Percentiles rank a stretch among this genome's conserved stretches.
phyloP scores from a whole-genome alignment of 2,888 invertebrate species.

The Thera britannica region DNA sequence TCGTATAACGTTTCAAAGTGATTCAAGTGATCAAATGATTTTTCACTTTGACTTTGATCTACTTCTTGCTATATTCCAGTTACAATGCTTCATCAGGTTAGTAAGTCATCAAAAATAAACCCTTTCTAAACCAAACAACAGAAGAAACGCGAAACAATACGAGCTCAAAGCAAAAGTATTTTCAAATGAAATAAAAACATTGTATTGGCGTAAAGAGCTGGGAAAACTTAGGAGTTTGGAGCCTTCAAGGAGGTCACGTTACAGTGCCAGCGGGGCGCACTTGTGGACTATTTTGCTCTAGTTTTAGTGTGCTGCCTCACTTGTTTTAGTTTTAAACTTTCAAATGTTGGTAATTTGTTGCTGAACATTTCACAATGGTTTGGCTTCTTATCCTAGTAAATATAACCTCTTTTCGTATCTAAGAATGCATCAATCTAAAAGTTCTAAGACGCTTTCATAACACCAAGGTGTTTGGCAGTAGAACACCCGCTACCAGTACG shows the following conservation, averaged over 20 bases:
- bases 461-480: too few species aligned
- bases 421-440: too few species aligned
- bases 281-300: neutral
- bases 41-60: too few species aligned
- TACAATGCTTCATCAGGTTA: neutral
- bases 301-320: neutral
- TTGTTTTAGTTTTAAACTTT: neutral
- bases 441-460: too few species aligned
- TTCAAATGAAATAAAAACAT: conserved; percentile 32
- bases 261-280: neutral
- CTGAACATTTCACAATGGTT: neutral
- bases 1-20: too few species aligned
- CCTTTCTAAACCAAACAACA: conserved; percentile 22
- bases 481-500: neutral
- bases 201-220: conserved; percentile 23
- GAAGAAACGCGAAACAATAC: conserved; percentile 25
- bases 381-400: neutral
- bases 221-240: conserved; percentile 25
- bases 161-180: conserved; percentile 28
- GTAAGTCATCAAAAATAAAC: neutral
- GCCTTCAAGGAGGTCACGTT: conserved; percentile 16
- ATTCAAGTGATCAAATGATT: too few species aligned
- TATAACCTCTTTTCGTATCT: neutral
- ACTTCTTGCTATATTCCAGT: too few species aligned
- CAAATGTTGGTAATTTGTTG: neutral